Evolutionary conservation across 2,113 vertebrate genomes (phyloP), one percentile per base, ranked within the genome.

Genomic region (Polypterus senegalus): DNA sequence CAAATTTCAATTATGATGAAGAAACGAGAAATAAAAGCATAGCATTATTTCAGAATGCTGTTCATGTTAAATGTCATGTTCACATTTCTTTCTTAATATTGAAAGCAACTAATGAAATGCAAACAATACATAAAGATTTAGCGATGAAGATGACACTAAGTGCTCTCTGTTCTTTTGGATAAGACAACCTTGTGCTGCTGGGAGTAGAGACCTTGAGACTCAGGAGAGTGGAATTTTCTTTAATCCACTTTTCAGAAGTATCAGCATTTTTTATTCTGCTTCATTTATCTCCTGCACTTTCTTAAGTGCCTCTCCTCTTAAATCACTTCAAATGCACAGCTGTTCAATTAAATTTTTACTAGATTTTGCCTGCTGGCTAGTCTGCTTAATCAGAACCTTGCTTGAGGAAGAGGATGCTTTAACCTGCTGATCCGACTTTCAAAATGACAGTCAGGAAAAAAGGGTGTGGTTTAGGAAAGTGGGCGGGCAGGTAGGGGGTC

Each of bases 271-370:
- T 63, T 45, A 54, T 65, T 60, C 67, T 61, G 61, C 11, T 9
- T 60, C 27, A 27, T 27, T 3, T 5, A 49, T 48, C 63, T 57
- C 55, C 48, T 61, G 54, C 57, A 49, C 3, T 54, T 44, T 3
- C 7, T 52, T 65, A 46, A 61, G 57, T 68, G 55, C 63, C 66
- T 70, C 58, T 66, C 47, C 62, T 65, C 48, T 60, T 68, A 70
- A 69, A 71, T 69, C 68, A 69, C 61, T 54, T 67, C 54, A 60
- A 66, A 65, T 63, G 48, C 69, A 60, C 71, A 76, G 63, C 63
- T 69, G 70, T 57, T 70, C 63, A 49, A 51, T 64, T 61, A 62
- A 63, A 66, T 61, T 58, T 67, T 66, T 46, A 64, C 62, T 48
- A 68, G 61, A 59, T 58, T 63, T 59, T 61, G 60, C 60, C 27